Percentiles rank a stretch among this genome's conserved stretches.
Evolutionary conservation across 2,888 invertebrate genomes (phyloP).

Genomic region (Ischnus inquisitorius): DNA sequence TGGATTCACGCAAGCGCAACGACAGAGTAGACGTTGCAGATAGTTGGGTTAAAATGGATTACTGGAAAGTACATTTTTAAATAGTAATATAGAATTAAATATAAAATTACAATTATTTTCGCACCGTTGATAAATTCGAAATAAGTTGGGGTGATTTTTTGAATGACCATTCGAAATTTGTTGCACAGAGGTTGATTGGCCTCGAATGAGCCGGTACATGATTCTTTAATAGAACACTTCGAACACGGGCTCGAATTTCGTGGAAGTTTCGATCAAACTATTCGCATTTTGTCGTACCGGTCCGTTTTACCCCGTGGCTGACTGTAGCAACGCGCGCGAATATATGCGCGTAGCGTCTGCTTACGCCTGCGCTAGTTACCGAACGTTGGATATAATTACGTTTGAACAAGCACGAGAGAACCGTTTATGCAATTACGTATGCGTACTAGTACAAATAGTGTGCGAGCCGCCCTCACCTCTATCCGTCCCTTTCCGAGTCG

Average conservation of each 20-base stretch:
- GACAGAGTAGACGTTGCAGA: constrained; percentile 14
- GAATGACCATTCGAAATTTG: not conserved
- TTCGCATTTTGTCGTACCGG: not conserved
- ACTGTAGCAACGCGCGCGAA: not conserved
- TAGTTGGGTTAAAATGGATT: constrained; percentile 10
- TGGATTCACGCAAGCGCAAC: not conserved
- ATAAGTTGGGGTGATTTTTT: not conserved
- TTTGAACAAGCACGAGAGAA: constrained; percentile 68
- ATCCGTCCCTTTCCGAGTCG: constrained; percentile 18
- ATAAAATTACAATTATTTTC: not conserved
- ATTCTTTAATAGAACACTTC: too few relatives aligned
- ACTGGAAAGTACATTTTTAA: not conserved
- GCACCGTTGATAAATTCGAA: not conserved
- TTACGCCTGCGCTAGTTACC: constrained; percentile 68
- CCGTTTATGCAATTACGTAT: constrained; percentile 70
- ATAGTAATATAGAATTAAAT: not conserved
- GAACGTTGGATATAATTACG: constrained; percentile 69
- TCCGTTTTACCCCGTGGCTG: constrained; percentile 19
- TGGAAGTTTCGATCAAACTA: not conserved
- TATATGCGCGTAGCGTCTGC: constrained; percentile 46
- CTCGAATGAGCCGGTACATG: too few relatives aligned
- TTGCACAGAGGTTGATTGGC: not conserved
- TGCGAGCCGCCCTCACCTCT: constrained; percentile 45
- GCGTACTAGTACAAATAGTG: constrained; percentile 68
- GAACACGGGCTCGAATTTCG: not conserved